Percentiles rank a stretch among this genome's conserved stretches.
These are phyloP conservation scores for mouse (Mus musculus) DNA, from an alignment of 2,113 vertebrate genomes.

Conservation along the genomic window GRCm39 chr8:117871501-117872000, in stretches of 20 bases:
- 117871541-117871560: not conserved
- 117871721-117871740: not conserved
- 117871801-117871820: not conserved
- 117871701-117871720: not conserved
- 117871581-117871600: not conserved
- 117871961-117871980: no score
- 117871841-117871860: not conserved
- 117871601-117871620: not conserved
- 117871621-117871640: not conserved
- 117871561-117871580: not conserved
- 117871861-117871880: not conserved
- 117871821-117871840: not conserved
- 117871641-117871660: not conserved
- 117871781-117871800: not conserved
- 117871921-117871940: no score
- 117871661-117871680: not conserved
- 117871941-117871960: not conserved
- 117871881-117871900: not conserved
- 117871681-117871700: conserved; percentile 2
- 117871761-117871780: not conserved
- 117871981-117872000: no score
- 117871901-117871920: not conserved
- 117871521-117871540: not conserved
- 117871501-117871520: not conserved
- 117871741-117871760: not conserved